phyloP scores from a whole-genome alignment of 2,797 vertebrate species.

The Falco cherrug region DNA sequence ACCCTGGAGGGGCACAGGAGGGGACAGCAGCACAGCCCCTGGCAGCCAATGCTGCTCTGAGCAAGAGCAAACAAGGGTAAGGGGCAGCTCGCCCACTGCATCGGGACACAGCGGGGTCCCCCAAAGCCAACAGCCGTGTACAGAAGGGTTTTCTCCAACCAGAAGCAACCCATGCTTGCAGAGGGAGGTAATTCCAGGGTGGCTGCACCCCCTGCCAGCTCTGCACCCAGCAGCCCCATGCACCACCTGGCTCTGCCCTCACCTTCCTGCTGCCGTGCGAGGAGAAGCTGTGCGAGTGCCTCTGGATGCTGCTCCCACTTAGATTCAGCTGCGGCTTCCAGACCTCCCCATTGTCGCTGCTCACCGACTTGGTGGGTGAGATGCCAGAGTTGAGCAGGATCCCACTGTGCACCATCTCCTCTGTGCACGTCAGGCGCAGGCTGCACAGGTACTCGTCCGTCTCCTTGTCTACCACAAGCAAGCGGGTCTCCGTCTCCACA shows the following conservation, averaged over 20 bases:
- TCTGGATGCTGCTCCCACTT: conserved; percentile 73
- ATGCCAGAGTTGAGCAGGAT: conserved; percentile 39
- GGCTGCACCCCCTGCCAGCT: fast-evolving
- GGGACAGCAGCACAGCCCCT: background rate
- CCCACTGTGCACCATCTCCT: conserved; percentile 82
- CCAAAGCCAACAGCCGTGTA: fast-evolving
- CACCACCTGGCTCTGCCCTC: background rate
- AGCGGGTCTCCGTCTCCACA: conserved; percentile 83
- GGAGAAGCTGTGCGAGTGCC: conserved; percentile 81
- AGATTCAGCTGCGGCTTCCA: conserved; percentile 80
- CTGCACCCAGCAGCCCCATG: fast-evolving
- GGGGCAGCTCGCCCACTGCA: background rate
- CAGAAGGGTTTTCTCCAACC: fast-evolving
- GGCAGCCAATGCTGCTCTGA: fast-evolving
- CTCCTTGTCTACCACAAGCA: conserved; percentile 91
- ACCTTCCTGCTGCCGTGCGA: conserved; percentile 88
- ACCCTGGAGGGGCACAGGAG: fast-evolving
- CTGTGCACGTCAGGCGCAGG: conserved; percentile 82
- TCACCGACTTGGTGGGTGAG: conserved; percentile 36
- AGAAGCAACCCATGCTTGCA: background rate
- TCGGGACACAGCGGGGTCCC: fast-evolving
- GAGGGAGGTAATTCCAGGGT: background rate
- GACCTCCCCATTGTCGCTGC: conserved; percentile 77
- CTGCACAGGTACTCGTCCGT: conserved; percentile 86
- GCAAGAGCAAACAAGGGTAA: fast-evolving